Base-by-base conservation (phyloP, 1,140 invertebrate species). In the Manduca sexta region DNA sequence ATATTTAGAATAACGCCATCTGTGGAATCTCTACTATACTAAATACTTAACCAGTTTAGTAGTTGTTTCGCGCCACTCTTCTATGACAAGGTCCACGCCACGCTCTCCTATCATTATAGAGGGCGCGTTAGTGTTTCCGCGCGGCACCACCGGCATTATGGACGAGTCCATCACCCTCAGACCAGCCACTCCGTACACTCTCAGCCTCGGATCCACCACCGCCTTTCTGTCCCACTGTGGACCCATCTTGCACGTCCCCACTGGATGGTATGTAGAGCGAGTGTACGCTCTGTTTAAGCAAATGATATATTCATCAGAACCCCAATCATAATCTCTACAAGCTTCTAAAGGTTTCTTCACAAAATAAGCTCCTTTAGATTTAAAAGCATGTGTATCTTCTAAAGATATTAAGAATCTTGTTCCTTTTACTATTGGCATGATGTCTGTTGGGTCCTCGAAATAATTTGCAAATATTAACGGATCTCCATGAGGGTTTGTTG, bases 391-490 rank as follows among this genome's bases (percentile, higher is more conserved):
- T 0, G 90, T 91, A 18, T 68, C 45, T 48, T 69, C 65, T 15
- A 71, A 54, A 16, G 16, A 15, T 5, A 66, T 10, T 78, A 52
- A 69, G 57, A 57, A 61, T 26, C 38, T 48, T 2, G 54, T 44
- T 8, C 45, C 65, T 14, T 49, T 52, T 6, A 92, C 72, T 2
- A 91, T 64, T 2, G 89, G 75, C 39, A 89, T 77, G 7, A 91
- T 15, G 59, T 93, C 92, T 14, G 88, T 85, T 1, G 87, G 72
- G 63, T 91, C 78, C 5, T 74, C 74, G 17, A 93, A 90, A 64
- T 95, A 96, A 56, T 94, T 93, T 0, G 95, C 90, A 67, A 93
- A 90, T 11, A 98, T 92, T 7, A 91, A 75, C 0, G 96, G 96
- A 55, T 92, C 90, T 6, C 90, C 88, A 18, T 88, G 86, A 2